Base-by-base conservation (phyloP, 1,140 invertebrate genomes). In the Trichonephila inaurata region DNA sequence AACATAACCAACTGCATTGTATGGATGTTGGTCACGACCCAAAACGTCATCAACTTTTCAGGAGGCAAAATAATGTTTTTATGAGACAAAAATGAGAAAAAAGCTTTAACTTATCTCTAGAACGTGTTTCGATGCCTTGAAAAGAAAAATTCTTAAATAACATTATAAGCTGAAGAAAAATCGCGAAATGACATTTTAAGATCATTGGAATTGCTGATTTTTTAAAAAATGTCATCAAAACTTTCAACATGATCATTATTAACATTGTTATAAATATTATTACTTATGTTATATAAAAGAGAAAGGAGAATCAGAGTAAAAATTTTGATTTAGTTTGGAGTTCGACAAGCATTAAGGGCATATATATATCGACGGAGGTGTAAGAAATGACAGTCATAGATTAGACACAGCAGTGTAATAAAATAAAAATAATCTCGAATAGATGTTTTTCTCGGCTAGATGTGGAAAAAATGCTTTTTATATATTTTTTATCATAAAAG, bases 41-140 rank as follows among this genome's bases (percentile, higher is more conserved):
- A 88, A 88, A 88, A 66, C 51, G 86, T 88, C 86, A 88, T 88
- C 86, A 88, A 88, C 86, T 88, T 88, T 88, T 64, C 61, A 88
- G 86, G 62, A 64, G 86, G 86, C 86, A 88, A 88, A 88, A 88
- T 66, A 88, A 88, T 88, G 86, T 88, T 88, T 83, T 88, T 88
- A 88, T 88, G 86, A 88, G 28, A 88, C 86, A 88, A 88, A 88
- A 88, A 88, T 33, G 60, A 88, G 60, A 64, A 88, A 62, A 40
- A 64, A 28, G 86, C 60, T 58, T 33, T 40, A 64, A 88, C 86
- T 88, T 88, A 88, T 62, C 40, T 40, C 14, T 40, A 21, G 24
- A 88, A 88, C 86, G 86, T 88, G 86, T 83, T 61, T 44, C 14
- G 19, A 4, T 66, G 28, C 61, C 28, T 64, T 88, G 28, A 33